Base-by-base conservation (phyloP, 2,797 vertebrate genomes). In the Fringilla coelebs region DNA sequence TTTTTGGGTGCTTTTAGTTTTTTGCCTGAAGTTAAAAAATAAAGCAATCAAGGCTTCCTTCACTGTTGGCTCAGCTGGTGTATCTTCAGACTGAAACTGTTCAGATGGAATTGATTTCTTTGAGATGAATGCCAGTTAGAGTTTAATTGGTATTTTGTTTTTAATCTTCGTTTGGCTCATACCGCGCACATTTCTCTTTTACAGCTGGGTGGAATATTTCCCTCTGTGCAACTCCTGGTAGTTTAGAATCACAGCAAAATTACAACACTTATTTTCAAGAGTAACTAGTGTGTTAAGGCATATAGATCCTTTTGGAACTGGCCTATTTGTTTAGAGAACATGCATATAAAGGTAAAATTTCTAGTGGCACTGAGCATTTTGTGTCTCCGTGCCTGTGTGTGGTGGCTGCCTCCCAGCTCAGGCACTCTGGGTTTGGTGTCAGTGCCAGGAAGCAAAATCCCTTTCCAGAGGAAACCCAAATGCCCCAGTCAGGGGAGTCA, bases 71-170 rank as follows among this genome's bases (percentile, higher is more conserved):
- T 94, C 88, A 91, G 85, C 91, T 94, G 85, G 38, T 73, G 45
- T 85, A 0, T 95, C 91, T 87, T 93, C 57, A 68, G 81, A 31
- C 61, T 61, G 73, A 46, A 93, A 54, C 22, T 17, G 63, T 90
- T 96, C 73, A 76, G 71, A 65, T 90, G 80, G 89, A 93, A 60
- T 70, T 86, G 70, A 88, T 94, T 92, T 93, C 60, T 92, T 81
- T 38, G 77, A 91, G 80, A 76, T 25, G 29, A 49, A 19, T 73
- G 78, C 78, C 85, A 73, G 55, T 92, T 72, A 31, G 48, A 88
- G 29, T 78, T 88, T 78, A 92, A 67, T 63, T 79, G 67, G 51
- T 88, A n/a, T 76, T 88, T 95, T 86, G 73, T 25, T 96, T 93
- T 93, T 71, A 93, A 71, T 87, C 71, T 94, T 93, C 0, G 0